Percentiles rank a stretch among this genome's conserved stretches.
phyloP scores from a whole-genome alignment of 1,140 invertebrate genomes.

The Scaptomyza graminum region DNA sequence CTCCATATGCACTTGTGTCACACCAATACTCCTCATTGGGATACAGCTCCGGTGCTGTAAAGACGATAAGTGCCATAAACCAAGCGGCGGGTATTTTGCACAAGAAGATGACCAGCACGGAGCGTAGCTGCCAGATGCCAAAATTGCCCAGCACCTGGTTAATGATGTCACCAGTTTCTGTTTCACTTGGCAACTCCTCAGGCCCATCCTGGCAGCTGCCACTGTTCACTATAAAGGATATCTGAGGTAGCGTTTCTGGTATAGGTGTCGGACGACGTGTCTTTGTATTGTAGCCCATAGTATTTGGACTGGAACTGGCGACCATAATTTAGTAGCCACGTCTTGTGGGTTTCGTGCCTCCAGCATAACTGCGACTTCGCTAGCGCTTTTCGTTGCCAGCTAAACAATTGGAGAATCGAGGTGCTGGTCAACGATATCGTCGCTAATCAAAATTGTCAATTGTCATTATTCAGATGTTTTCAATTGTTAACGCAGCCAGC shows the following conservation, averaged over 20 bases:
- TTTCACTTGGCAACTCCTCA: neutral
- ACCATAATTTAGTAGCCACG: slow-evolving; percentile 60
- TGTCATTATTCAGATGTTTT: slow-evolving; percentile 31
- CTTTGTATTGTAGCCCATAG: slow-evolving; percentile 17
- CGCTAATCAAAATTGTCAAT: slow-evolving; percentile 63
- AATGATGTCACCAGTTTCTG: slow-evolving; percentile 61
- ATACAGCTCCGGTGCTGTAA: slow-evolving; percentile 77
- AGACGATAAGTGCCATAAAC: slow-evolving; percentile 84
- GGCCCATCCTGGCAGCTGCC: slow-evolving; percentile 25
- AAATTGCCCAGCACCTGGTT: slow-evolving; percentile 73
- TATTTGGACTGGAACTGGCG: slow-evolving; percentile 1
- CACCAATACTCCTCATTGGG: slow-evolving; percentile 65
- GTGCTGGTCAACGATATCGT: slow-evolving; percentile 71
- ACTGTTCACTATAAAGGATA: slow-evolving; percentile 26
- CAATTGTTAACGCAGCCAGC: slow-evolving; percentile 15
- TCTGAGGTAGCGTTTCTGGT: slow-evolving; percentile 25
- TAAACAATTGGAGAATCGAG: slow-evolving; percentile 37
- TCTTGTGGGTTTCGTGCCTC: slow-evolving; percentile 48
- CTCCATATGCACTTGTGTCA: slow-evolving; percentile 39
- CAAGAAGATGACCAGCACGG: slow-evolving; percentile 79
- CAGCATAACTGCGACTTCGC: slow-evolving; percentile 72
- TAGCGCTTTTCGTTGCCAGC: slow-evolving; percentile 48
- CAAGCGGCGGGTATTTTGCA: slow-evolving; percentile 84
- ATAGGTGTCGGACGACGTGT: slow-evolving; percentile 34
- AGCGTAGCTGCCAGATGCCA: slow-evolving; percentile 83